Conservation (phyloP, 1,140 invertebrate genomes). For the Lutraria rhynchaena region DNA sequence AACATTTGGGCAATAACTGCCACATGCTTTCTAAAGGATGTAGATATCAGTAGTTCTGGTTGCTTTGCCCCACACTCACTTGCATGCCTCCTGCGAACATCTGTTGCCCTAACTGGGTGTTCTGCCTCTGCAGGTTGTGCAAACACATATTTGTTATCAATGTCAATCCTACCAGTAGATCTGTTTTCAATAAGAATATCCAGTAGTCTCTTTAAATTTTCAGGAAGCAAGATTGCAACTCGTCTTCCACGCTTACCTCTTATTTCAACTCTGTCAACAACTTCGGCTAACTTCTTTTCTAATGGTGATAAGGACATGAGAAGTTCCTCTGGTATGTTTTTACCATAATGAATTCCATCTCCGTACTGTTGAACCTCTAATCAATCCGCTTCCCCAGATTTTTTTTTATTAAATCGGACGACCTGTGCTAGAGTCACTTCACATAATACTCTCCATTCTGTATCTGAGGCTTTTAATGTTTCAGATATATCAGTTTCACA, state of each 20-base stretch:
- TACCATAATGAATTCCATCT: slow-evolving; percentile 8
- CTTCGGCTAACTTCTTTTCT: slow-evolving; percentile 24
- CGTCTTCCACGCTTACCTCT: slow-evolving; percentile 52
- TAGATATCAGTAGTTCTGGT: slow-evolving; percentile 69
- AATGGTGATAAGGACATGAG: slow-evolving; percentile 16
- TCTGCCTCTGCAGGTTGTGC: slow-evolving; percentile 25
- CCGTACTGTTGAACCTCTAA: slow-evolving; percentile 1
- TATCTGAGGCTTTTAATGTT: not conserved
- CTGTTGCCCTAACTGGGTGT: slow-evolving; percentile 29
- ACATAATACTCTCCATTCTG: slow-evolving; percentile 24
- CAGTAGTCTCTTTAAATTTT: not conserved
- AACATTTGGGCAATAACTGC: slow-evolving; percentile 57
- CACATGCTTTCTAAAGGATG: slow-evolving; percentile 72
- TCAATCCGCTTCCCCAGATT: slow-evolving; percentile 11
- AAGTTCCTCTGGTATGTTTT: slow-evolving; percentile 26
- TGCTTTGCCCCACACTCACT: slow-evolving; percentile 23
- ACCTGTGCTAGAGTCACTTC: not conserved
- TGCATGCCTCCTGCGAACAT: slow-evolving; percentile 45
- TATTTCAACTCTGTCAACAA: slow-evolving; percentile 32
- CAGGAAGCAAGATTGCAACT: slow-evolving; percentile 47
- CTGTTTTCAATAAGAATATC: slow-evolving; percentile 28
- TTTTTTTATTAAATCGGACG: slow-evolving; percentile 34
- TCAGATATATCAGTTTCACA: not conserved
- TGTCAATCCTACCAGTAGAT: slow-evolving; percentile 1
- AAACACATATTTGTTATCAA: slow-evolving; percentile 54